Base-by-base conservation (phyloP, 2,888 invertebrate species). In the Synergus itoensis region DNA sequence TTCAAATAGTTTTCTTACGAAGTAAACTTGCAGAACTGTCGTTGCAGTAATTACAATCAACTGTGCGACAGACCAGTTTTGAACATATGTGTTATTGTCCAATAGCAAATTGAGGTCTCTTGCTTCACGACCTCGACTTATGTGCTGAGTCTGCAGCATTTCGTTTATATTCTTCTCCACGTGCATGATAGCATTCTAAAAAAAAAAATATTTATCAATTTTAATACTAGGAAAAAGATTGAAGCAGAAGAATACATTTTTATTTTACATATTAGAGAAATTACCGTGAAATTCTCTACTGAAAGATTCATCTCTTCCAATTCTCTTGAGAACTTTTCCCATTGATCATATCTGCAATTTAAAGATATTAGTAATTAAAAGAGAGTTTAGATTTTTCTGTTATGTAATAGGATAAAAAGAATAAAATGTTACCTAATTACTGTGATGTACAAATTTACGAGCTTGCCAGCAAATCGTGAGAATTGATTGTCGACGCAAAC, bases 401-500 rank as follows among this genome's bases (percentile, higher is more conserved):
- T 11, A 11, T 53, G 16, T 40, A 14, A 48, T 28, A 40, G 12
- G 9, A 14, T 40, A 14, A 62, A 62, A 12, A 11, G 2, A 43
- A 8, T 57, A 41, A 36, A 80, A 36, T 80, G 83, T 86, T 88
- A 94, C 94, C 93, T 95, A 79, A 98, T 97, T 5, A 98, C 98
- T 0, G 98, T 98, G 80, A 98, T 94, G 89, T 98, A 98, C 82
- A 98, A 93, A 91, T 98, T 98, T 48, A 98, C 96, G 83, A 98
- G 93, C 93, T 98, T 98, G 9, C 96, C 96, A 18, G 98, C 97
- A 93, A 98, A 98, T 89, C 97, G 94, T 1, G 98, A 98, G 90
- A 98, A 98, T 91, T 98, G 98, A 93, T 98, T 98, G 91, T 98
- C 98, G 79, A 98, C 96, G 91, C 98, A 98, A 57, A 98, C 96